These are phyloP conservation scores for Petrocephalus sullivani DNA, from an alignment of 2,797 vertebrate species.

Conservation along the genomic window DNA sequence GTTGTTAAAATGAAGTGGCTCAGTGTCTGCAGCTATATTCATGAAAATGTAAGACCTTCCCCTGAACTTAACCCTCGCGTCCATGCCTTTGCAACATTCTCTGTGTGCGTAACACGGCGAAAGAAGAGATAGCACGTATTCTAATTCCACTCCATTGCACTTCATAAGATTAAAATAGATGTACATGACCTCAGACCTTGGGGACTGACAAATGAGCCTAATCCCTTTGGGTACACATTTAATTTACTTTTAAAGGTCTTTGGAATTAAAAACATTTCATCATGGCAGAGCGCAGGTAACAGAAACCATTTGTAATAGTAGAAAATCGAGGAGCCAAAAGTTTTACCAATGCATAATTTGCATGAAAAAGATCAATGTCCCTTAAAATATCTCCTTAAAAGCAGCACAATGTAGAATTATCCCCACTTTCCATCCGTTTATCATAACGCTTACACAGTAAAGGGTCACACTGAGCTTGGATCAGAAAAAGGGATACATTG, in stretches of 20 bases:
- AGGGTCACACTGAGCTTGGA: background rate
- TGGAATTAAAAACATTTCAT: slow-evolving; percentile 21
- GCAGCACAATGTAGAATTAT: background rate
- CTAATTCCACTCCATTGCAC: background rate
- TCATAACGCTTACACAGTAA: background rate
- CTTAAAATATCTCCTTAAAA: background rate
- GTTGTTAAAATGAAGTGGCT: background rate
- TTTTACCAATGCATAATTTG: background rate
- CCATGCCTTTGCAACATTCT: slow-evolving; percentile 17
- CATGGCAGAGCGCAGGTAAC: background rate
- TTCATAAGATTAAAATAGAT: slow-evolving; percentile 9
- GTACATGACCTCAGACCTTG: slow-evolving; percentile 15
- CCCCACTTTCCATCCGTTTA: background rate
- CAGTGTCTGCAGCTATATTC: background rate
- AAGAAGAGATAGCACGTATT: background rate
- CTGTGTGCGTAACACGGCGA: background rate
- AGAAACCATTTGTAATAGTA: background rate
- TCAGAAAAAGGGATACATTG: background rate
- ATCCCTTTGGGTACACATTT: slow-evolving; percentile 15
- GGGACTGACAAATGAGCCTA: background rate
- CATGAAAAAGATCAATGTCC: background rate
- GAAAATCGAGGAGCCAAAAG: background rate
- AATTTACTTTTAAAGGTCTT: slow-evolving; percentile 20
- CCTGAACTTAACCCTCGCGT: background rate
- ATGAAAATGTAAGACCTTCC: background rate